phyloP scores from a whole-genome alignment of 2,113 vertebrate species.

The Hippocampus abdominalis region DNA sequence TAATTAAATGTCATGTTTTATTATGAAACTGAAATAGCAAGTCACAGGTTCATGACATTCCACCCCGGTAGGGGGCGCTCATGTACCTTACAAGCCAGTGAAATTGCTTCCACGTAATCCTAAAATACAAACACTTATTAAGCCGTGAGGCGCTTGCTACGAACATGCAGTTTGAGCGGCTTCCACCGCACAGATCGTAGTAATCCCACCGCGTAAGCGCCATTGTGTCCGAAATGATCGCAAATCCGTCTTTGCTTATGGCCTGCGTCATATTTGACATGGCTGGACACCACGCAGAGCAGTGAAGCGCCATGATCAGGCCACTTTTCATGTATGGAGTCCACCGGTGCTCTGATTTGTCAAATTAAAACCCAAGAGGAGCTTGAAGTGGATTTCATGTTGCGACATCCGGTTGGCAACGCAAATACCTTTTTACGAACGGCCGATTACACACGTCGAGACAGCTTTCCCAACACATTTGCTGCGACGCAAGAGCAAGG shows the following conservation, averaged over 20 bases:
- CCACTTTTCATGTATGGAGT: conserved; percentile 26
- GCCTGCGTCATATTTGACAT: conserved; percentile 30
- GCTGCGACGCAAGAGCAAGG: conserved; percentile 47
- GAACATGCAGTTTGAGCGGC: not conserved
- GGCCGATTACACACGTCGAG: conserved; percentile 16
- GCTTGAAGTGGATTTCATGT: conserved; percentile 35
- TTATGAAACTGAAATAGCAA: not conserved
- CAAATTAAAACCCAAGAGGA: conserved; percentile 35
- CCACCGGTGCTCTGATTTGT: conserved; percentile 17
- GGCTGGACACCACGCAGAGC: conserved; percentile 25
- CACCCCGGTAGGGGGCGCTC: not conserved
- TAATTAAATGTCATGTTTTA: not conserved
- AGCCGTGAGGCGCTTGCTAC: not conserved
- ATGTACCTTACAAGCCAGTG: not conserved
- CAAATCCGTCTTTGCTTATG: conserved; percentile 33
- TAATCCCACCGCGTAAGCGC: conserved; percentile 12
- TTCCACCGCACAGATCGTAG: not conserved
- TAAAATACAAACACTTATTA: not conserved
- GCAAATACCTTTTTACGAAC: conserved; percentile 31
- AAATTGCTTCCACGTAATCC: not conserved
- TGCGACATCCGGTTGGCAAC: conserved; percentile 26
- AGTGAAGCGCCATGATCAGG: conserved; percentile 15
- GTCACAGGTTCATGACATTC: not conserved
- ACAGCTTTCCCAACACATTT: conserved; percentile 24
- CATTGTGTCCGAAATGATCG: conserved; percentile 33